These are phyloP conservation scores for Galbula dea DNA, from an alignment of 2,113 vertebrate genomes.

Conservation along the genomic window DNA sequence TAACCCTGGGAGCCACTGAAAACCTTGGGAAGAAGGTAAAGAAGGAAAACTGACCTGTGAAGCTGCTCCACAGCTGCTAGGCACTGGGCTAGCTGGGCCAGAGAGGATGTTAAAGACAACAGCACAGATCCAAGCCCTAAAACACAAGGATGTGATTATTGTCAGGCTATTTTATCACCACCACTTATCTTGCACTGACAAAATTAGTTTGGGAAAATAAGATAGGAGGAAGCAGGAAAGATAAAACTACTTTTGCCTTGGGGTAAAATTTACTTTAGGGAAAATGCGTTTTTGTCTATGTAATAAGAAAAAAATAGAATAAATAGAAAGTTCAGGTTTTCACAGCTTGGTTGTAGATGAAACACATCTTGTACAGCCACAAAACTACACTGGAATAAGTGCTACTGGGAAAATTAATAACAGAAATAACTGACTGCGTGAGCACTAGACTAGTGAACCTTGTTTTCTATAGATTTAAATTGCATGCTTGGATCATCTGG, in stretches of 20 bases:
- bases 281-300: conserved; percentile 18
- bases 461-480: conserved; percentile 9
- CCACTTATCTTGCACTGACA: not conserved
- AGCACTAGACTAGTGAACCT: not conserved
- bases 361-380: not conserved
- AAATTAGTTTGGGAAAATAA: conserved; percentile 25
- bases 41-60: not conserved
- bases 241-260: not conserved
- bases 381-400: not conserved
- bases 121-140: not conserved
- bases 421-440: not conserved
- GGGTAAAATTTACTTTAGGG: not conserved
- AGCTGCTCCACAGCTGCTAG: not conserved
- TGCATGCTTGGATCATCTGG: not conserved
- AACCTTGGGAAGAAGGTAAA: not conserved
- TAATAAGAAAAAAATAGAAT: conserved; percentile 5
- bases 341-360: not conserved
- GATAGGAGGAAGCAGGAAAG: not conserved
- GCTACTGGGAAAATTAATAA: conserved; percentile 49
- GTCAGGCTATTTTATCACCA: not conserved
- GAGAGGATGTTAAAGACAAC: not conserved
- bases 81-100: not conserved
- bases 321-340: conserved; percentile 5
- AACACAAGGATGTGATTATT: not conserved
- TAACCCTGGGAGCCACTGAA: not conserved